Evolutionary conservation across 35 echinoderm and acorn worm species (phyloP).

Genomic region (Hemicentrotus pulcherrimus): DNA sequence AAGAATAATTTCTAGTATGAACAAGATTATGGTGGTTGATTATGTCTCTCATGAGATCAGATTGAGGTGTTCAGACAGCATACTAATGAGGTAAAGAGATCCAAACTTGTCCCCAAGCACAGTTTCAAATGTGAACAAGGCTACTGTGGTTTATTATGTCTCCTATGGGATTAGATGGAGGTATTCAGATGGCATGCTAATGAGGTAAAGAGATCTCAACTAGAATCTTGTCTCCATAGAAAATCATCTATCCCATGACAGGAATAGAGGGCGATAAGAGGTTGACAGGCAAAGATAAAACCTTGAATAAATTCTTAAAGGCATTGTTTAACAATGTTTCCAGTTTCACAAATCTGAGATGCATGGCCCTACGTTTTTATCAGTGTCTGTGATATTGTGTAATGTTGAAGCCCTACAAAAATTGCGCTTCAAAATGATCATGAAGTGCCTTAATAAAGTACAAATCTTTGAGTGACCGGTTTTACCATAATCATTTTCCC

Average conservation of each 20-base stretch:
- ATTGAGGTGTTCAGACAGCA: background rate
- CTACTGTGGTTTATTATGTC: background rate
- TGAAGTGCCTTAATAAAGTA: too few species aligned
- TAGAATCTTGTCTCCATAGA: background rate
- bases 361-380: too few species aligned
- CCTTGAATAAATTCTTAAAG: background rate
- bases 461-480: too few species aligned
- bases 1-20: background rate
- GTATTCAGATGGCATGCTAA: constrained; percentile 10
- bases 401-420: too few species aligned
- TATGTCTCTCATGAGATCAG: background rate
- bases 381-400: too few species aligned
- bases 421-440: too few species aligned
- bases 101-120: background rate
- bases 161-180: background rate
- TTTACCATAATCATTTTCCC: too few species aligned
- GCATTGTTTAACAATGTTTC: too few species aligned
- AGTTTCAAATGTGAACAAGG: background rate
- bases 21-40: background rate
- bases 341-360: too few species aligned
- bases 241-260: background rate
- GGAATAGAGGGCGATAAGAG: background rate
- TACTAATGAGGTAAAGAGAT: background rate
- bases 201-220: background rate
- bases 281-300: background rate